A percentile compares a stretch with the other conserved stretches of the same genome.
Evolutionary conservation across 2,797 vertebrate genomes (phyloP).

Genomic region (Florisuga fusca): DNA sequence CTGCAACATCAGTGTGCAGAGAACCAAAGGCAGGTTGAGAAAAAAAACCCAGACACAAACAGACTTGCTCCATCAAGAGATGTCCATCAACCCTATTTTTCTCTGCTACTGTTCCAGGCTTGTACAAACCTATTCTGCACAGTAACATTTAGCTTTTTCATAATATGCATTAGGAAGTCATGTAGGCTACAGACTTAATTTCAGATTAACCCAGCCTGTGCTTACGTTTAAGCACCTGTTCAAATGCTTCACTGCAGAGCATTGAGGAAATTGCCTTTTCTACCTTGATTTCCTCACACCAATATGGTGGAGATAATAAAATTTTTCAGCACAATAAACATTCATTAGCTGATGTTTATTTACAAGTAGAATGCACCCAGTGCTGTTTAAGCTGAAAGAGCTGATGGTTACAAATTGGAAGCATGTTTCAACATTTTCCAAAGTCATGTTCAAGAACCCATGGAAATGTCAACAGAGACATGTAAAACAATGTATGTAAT

Average conservation of each 20-base stretch:
- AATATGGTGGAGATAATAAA: background rate
- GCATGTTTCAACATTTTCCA: background rate
- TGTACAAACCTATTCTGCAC: background rate
- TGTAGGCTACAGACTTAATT: background rate
- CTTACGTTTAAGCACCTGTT: background rate
- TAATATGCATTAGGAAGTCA: background rate
- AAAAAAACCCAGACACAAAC: background rate
- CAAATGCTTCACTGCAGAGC: background rate
- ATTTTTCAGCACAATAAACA: background rate
- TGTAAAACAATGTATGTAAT: background rate
- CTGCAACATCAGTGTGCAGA: background rate
- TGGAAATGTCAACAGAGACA: background rate
- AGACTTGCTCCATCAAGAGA: background rate
- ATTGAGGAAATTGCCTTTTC: background rate
- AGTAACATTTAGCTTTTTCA: background rate
- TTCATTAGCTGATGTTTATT: background rate
- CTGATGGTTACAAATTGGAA: background rate
- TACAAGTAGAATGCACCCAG: background rate
- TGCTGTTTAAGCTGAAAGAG: background rate
- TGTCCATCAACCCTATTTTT: background rate
- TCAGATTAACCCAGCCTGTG: background rate
- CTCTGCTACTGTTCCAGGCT: background rate
- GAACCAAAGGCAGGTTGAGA: background rate
- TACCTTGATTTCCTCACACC: background rate
- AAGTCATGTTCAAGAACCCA: background rate